Base-by-base conservation (phyloP, 2,888 invertebrate species). In the Meliscaeva auricollis region DNA sequence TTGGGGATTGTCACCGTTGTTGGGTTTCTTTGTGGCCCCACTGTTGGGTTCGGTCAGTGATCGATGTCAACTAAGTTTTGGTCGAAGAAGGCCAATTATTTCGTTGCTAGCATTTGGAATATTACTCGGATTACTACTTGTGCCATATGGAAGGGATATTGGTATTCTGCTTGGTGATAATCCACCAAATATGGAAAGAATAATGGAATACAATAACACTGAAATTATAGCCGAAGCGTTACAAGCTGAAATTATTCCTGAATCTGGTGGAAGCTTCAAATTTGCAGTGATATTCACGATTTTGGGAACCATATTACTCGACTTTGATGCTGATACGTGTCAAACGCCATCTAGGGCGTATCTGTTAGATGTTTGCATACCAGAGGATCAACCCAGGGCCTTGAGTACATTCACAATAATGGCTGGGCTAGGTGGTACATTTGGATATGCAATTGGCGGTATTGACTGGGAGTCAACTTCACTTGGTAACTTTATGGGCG, bases 301-400 rank as follows among this genome's bases (percentile, higher is more conserved):
- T 9, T 83, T 94, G 5, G 95, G 95, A 17, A 94, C 94, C 68
- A 93, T 94, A 1, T 88, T 95, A 72, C 88, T 95, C 81, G 95
- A 95, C 88, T 94, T 95, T 88, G 93, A 94, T 90, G 94, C 95
- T 17, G 95, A 95, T 89, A 94, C 94, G 1, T 94, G 94, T 87
- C 95, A 95, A 89, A 94, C 94, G 50, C 95, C 95, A 0, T 93
- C 94, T 1, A 91, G 95, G 84, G 94, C 95, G 7, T 95, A 94
- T 89, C 90, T 95, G 69, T 90, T 95, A 54, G 95, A 95, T 87
- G 93, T 95, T 78, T 93, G 94, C 44, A 89, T 93, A 64, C 94
- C 94, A n/a, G 93, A 94, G 88, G 95, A 95, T 89, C 95, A 95
- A 88, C 92, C 94, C 0, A 91, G 92, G 60, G 95, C 94, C 0